Base-by-base conservation (phyloP, 1,140 invertebrate species). In the Lysiphlebus fabarum region DNA sequence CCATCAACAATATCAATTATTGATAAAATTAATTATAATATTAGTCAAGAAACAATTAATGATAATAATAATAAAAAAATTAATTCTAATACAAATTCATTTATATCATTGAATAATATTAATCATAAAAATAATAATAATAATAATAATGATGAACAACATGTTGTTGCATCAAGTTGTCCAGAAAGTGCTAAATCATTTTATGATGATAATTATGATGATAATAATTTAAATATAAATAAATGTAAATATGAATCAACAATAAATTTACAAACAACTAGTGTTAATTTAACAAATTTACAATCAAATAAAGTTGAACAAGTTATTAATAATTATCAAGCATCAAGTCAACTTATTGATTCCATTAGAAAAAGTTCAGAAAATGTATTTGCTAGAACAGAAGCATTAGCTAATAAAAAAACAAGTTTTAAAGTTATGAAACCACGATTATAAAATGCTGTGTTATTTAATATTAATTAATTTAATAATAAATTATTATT, bases 361-460 rank as follows among this genome's bases (percentile, higher is more conserved):
- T 77, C 74, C 8, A 77, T 79, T 49, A 73, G 69, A 67, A 65
- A 69, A 49, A 79, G 77, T 59, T 80, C 77, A 11, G 77, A 80
- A 58, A 76, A 75, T 61, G 77, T 81, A 37, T 80, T 71, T 58
- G 78, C 77, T 58, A 71, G 77, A 37, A 81, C 79, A 2, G 77
- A 81, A 66, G 78, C 78, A 53, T 74, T 81, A 56, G 72, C 77
- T 26, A 80, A 70, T 63, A 80, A 79, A 63, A 77, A 73, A 58
- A 72, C 73, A 53, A 79, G 77, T 61, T 81, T 81, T 51, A 81
- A 81, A 72, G 74, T 81, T 26, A 77, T 80, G 74, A 75, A 74
- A 59, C 74, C 78, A 54, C 75, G 79, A 50, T 69, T 70, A 55
- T 78, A 73, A 72, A 56, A 56, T 62, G 63, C 58, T 41, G 43